Base-by-base conservation (phyloP, 2,113 vertebrate species). In the Etheostoma spectabile region DNA sequence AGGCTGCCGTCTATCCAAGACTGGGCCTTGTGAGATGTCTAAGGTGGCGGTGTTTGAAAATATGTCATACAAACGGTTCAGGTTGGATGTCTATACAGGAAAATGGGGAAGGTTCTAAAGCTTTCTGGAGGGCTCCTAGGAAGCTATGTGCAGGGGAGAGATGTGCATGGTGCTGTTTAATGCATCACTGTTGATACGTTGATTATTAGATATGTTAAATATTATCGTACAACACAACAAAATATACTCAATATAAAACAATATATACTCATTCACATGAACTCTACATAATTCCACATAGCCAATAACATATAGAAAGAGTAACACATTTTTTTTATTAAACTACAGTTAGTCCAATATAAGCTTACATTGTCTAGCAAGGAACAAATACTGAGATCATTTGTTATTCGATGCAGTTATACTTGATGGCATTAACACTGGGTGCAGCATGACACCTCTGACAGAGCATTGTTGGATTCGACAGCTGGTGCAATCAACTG, bases 401-500 rank as follows among this genome's bases (percentile, higher is more conserved):
- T 55, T 75, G 48, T 64, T 57, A 18, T 65, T 59, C 22, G 1
- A 53, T 18, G 51, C 55, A 57, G 16, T 59, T 46, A 74, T 55
- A 35, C 46, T 62, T 74, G 74, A 27, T 16, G 35, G 49, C 30
- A 67, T 42, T 76, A 60, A 18, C 49, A 45, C 24, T 55, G 55
- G 57, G 48, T 19, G 21, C 33, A 65, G 60, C 24, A 8, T 52
- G 59, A 55, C 53, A 33, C 51, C 15, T 73, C 52, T 74, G 22
- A 59, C 79, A 64, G 57, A 56, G 33, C 46, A n/a, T 33, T 53
- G 79, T 74, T 77, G 78, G 80, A 70, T 42, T 12, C 52, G 86
- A 85, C 79, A 88, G 84, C 55, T 24, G 2, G 7, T 21, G 69
- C 68, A 83, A 79, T 83, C 86, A 89, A 65, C 56, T 73, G 53